phyloP scores from a whole-genome alignment of 2,888 invertebrate genomes.

The Drosophila monieri region DNA sequence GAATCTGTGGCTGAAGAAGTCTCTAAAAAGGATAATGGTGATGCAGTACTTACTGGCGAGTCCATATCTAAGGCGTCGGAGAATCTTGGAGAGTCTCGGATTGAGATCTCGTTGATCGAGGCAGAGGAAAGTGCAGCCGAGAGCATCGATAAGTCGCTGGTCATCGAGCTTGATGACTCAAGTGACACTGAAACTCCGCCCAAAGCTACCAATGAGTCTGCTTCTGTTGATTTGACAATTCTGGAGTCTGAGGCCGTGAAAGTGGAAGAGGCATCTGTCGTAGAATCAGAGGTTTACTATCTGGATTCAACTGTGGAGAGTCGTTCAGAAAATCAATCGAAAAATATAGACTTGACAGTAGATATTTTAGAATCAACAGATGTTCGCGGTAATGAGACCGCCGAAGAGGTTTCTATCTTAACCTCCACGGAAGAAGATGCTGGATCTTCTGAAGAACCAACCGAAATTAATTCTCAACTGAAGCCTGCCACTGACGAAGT shows the following conservation, averaged over 20 bases:
- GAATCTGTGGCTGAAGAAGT: background rate
- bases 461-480: background rate
- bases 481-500: background rate
- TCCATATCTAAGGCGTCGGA: background rate
- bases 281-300: background rate
- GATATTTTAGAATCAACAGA: background rate
- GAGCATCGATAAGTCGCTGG: background rate
- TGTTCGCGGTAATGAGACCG: background rate
- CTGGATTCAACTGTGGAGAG: background rate
- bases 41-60: background rate
- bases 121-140: conserved; percentile 2
- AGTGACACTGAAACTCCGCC: background rate
- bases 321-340: background rate
- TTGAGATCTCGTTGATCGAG: conserved; percentile 23
- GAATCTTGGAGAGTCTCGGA: background rate
- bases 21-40: background rate
- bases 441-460: background rate
- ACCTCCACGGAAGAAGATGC: background rate
- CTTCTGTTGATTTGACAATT: background rate
- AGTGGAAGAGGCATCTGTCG: background rate
- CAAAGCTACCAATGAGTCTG: background rate
- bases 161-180: conserved; percentile 11
- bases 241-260: background rate
- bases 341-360: background rate
- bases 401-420: background rate